Percentiles rank a stretch among this genome's conserved stretches.
Evolutionary conservation across 2,113 vertebrate species (phyloP).

Genomic region (Megalops atlanticus): DNA sequence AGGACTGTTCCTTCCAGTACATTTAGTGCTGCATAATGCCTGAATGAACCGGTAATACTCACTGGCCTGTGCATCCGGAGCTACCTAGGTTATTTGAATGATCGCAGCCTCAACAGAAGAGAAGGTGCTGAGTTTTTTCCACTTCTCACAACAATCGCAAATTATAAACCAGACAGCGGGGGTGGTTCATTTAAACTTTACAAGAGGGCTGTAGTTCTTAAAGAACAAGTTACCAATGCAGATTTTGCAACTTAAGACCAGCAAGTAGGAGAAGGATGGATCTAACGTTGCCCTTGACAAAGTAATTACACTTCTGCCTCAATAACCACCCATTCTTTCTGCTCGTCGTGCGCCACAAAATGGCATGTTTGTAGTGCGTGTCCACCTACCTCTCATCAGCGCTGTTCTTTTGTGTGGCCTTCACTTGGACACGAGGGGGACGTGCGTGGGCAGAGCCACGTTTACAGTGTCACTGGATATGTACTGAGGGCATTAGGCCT

Average conservation of each 20-base stretch:
- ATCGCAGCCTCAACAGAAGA: neutral
- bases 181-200: no score
- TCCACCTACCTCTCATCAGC: neutral
- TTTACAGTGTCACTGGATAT: neutral
- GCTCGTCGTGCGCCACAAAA: neutral
- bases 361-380: neutral
- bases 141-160: no score
- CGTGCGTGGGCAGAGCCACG: neutral
- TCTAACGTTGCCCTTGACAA: neutral
- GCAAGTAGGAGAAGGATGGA: no score
- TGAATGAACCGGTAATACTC: neutral
- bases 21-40: neutral
- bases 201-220: no score
- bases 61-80: no score
- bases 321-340: neutral
- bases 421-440: neutral
- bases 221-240: no score
- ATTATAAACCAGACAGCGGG: no score
- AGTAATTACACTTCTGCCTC: slow-evolving; percentile 3
- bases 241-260: no score
- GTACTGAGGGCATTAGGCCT: neutral
- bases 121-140: no score
- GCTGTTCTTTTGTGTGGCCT: neutral
- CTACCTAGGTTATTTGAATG: neutral
- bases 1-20: neutral